These are phyloP conservation scores for Orientallactaga sibirica DNA, from an alignment of 2,797 vertebrate genomes.

Conservation along the genomic window DNA sequence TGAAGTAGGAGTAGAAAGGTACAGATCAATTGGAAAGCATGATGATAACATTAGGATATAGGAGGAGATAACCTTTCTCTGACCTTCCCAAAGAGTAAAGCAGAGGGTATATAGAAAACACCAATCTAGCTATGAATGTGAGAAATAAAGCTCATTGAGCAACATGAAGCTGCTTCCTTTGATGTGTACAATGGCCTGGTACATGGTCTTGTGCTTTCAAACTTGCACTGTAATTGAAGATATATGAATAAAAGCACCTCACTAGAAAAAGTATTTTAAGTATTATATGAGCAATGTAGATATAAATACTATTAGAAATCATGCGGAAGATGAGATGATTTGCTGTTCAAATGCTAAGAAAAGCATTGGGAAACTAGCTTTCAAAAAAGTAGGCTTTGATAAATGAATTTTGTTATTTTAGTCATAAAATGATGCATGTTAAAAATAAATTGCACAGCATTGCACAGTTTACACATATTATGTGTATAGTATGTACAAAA, in stretches of 20 bases:
- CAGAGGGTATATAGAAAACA: neutral
- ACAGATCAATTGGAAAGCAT: neutral
- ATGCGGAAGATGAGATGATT: neutral
- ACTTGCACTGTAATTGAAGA: neutral
- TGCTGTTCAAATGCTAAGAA: neutral
- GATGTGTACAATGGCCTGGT: neutral
- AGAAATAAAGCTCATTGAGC: neutral
- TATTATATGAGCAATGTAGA: neutral
- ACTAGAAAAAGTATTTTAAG: neutral
- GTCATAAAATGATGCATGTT: neutral
- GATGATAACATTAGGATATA: neutral
- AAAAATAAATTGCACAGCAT: neutral
- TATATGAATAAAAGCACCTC: neutral
- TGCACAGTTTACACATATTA: neutral
- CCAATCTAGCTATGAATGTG: neutral
- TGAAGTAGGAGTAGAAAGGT: neutral
- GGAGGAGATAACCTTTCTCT: neutral
- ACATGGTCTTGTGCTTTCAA: neutral
- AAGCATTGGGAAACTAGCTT: neutral
- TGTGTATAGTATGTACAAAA: neutral
- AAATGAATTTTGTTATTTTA: neutral
- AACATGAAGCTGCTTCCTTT: neutral
- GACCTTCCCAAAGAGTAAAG: neutral
- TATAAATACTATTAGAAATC: conserved; percentile 1
- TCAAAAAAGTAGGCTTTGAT: neutral